phyloP scores from a whole-genome alignment of 35 echinoderm and acorn worm genomes.

The Amphiura filiformis region DNA sequence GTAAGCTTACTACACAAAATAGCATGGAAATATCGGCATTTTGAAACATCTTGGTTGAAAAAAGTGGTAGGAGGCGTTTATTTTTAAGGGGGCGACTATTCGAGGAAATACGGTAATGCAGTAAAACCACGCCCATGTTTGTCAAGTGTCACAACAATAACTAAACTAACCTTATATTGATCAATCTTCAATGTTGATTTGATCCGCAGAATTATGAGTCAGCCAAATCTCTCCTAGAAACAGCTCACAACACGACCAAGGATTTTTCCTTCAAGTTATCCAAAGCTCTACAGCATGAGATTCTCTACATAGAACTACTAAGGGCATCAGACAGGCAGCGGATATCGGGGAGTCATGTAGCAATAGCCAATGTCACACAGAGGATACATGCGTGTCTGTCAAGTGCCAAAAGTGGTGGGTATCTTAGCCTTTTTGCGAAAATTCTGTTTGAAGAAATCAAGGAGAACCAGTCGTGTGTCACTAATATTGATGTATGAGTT shows the following conservation, averaged over 20 bases:
- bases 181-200: background rate
- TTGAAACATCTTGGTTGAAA: no score
- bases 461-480: no score
- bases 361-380: conserved; percentile 33
- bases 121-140: no score
- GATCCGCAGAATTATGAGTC: conserved; percentile 61
- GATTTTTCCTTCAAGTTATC: conserved; percentile 73
- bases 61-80: no score
- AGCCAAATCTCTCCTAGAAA: conserved; percentile 61
- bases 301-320: conserved; percentile 77
- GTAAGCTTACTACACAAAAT: no score
- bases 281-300: conserved; percentile 79
- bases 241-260: conserved; percentile 57
- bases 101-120: no score
- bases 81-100: no score
- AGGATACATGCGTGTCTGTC: conserved; percentile 57
- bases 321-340: conserved; percentile 34
- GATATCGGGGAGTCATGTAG: conserved; percentile 3
- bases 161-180: no score
- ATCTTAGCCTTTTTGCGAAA: background rate
- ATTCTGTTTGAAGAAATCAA: background rate
- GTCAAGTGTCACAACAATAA: no score
- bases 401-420: conserved; percentile 75
- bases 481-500: no score
- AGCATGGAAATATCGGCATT: no score